Evolutionary conservation across 2,888 invertebrate species (phyloP).

Genomic region (Drosophila merina): DNA sequence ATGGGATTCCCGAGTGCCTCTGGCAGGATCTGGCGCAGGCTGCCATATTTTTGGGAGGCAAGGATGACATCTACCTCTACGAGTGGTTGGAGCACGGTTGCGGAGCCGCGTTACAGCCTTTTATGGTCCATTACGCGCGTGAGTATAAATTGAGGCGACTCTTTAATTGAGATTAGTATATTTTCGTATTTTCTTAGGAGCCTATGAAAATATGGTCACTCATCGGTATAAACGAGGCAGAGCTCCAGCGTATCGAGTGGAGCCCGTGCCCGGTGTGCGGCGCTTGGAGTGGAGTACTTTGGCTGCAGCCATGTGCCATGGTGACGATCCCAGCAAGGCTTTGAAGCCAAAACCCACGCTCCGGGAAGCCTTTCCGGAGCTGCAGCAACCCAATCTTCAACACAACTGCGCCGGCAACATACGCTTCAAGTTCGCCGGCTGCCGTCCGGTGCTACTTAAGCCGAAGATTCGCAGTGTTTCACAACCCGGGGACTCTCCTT

Average conservation of each 20-base stretch:
- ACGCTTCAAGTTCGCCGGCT: constrained; percentile 82
- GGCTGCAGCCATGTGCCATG: constrained; percentile 79
- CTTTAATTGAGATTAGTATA: too few relatives aligned
- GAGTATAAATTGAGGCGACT: constrained; percentile 20
- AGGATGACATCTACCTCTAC: constrained; percentile 82
- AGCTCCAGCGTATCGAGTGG: constrained; percentile 71
- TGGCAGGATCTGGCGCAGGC: constrained; percentile 77
- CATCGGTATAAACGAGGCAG: constrained; percentile 63
- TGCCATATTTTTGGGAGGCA: constrained; percentile 80
- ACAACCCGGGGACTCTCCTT: constrained; percentile 45
- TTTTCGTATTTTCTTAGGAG: constrained; percentile 44
- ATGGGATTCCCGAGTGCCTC: constrained; percentile 74
- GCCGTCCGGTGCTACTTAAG: constrained; percentile 80
- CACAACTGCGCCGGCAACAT: constrained; percentile 79
- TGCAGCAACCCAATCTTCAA: constrained; percentile 69
- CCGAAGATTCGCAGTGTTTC: constrained; percentile 53
- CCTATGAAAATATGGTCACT: constrained; percentile 70
- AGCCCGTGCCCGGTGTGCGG: constrained; percentile 76
- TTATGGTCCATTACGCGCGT: constrained; percentile 80
- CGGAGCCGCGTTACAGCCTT: constrained; percentile 81
- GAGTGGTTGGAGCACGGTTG: constrained; percentile 83
- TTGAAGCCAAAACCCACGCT: constrained; percentile 69
- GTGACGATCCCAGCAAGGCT: constrained; percentile 80
- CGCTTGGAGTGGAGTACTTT: constrained; percentile 79
- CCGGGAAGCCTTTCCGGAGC: constrained; percentile 72